Conservation (phyloP, 2,797 vertebrate genomes). For the Mico argentatus region DNA sequence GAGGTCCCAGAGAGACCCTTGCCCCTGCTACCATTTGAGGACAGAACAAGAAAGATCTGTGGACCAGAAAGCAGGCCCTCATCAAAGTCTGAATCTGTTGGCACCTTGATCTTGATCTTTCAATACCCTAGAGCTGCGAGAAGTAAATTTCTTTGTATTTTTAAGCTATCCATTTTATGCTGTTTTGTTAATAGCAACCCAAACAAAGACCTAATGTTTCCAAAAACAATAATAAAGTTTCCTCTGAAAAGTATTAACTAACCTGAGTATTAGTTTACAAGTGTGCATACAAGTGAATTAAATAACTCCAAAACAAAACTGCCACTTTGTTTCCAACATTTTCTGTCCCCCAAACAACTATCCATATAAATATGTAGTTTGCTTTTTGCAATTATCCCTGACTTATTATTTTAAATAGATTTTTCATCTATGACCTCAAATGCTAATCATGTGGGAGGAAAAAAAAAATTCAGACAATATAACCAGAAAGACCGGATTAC, state of each 20-base stretch:
- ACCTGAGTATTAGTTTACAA: neutral
- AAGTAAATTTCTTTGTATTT: neutral
- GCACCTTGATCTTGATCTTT: neutral
- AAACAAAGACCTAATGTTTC: neutral
- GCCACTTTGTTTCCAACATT: neutral
- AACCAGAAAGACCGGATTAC: neutral
- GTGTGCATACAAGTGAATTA: neutral
- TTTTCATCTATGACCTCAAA: neutral
- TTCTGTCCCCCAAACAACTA: neutral
- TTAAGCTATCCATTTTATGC: too few relatives aligned
- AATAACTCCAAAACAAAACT: neutral
- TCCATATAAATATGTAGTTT: neutral
- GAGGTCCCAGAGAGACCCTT: rapidly evolving
- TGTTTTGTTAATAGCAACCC: neutral
- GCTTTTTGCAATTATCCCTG: neutral
- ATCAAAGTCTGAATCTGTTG: neutral
- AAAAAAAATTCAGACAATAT: neutral
- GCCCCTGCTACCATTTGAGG: too few relatives aligned
- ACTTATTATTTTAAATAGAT: neutral
- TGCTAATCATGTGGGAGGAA: neutral
- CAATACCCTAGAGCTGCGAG: neutral
- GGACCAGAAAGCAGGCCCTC: too few relatives aligned
- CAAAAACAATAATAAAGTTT: neutral
- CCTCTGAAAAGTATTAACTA: neutral
- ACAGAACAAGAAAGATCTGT: too few relatives aligned